A percentile compares a stretch with the other conserved stretches of the same genome.
These are phyloP conservation scores for Cyrtodaria siliqua DNA, from an alignment of 2,888 invertebrate species.

Conservation along the genomic window DNA sequence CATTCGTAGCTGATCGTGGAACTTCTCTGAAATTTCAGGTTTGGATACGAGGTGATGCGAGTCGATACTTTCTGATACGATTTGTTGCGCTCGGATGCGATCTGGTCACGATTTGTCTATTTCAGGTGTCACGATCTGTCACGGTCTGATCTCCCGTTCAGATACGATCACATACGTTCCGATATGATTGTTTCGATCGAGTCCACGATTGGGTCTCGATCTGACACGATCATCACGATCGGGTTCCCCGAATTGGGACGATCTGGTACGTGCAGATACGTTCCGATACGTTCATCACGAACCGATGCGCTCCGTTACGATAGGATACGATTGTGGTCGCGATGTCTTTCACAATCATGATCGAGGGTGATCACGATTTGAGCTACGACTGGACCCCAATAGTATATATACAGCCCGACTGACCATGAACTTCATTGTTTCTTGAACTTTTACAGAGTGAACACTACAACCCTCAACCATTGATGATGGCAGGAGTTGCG, in stretches of 20 bases:
- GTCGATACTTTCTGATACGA: slow-evolving; percentile 22
- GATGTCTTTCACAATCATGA: slow-evolving; percentile 5
- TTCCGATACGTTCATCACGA: slow-evolving; percentile 4
- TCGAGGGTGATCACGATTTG: slow-evolving; percentile 4
- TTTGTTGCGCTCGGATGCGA: slow-evolving; percentile 23
- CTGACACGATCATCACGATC: slow-evolving; percentile 1
- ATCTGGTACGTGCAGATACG: background rate
- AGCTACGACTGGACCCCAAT: slow-evolving; percentile 1
- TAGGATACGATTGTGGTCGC: slow-evolving; percentile 3
- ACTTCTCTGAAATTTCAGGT: slow-evolving; percentile 7
- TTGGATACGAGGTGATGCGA: slow-evolving; percentile 14
- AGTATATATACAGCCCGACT: slow-evolving; percentile 15
- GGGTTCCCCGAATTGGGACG: slow-evolving; percentile 1
- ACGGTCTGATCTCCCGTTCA: slow-evolving; percentile 2
- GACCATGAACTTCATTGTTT: slow-evolving; percentile 15
- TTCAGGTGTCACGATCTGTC: slow-evolving; percentile 12
- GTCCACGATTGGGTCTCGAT: too few species aligned
- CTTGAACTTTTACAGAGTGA: background rate
- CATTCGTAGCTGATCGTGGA: slow-evolving; percentile 6
- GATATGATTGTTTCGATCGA: slow-evolving; percentile 1
- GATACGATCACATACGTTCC: slow-evolving; percentile 6
- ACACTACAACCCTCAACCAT: slow-evolving; percentile 11
- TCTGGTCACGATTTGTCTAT: slow-evolving; percentile 9
- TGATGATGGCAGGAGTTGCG: slow-evolving; percentile 13
- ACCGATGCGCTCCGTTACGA: slow-evolving; percentile 1